phyloP scores from a whole-genome alignment of 2,888 invertebrate genomes.

The Drosophila conformis region DNA sequence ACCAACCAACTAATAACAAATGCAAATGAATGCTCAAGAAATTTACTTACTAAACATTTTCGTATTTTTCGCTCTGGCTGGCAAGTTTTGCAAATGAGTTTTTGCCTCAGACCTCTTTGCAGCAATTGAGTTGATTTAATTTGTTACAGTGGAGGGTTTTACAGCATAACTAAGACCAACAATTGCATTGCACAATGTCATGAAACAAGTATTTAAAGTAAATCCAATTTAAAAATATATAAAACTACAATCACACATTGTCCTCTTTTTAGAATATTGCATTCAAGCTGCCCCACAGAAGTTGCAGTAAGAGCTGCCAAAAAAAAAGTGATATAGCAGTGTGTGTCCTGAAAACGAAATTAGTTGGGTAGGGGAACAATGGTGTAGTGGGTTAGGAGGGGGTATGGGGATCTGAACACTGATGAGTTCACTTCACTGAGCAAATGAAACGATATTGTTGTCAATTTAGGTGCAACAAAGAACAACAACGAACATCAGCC shows the following conservation, averaged over 20 bases:
- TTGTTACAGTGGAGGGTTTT: constrained; percentile 34
- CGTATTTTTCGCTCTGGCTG: constrained; percentile 52
- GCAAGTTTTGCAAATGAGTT: constrained; percentile 64
- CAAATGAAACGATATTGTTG: constrained; percentile 80
- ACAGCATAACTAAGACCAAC: constrained; percentile 36
- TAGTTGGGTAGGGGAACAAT: neutral
- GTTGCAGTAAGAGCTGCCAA: constrained; percentile 50
- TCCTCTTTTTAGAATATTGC: constrained; percentile 57
- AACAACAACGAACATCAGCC: constrained; percentile 64
- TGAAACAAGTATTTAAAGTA: constrained; percentile 21
- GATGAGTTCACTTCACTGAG: constrained; percentile 79
- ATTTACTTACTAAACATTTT: constrained; percentile 65
- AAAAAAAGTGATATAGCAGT: constrained; percentile 67
- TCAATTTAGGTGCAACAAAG: constrained; percentile 79
- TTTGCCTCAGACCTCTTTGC: constrained; percentile 7
- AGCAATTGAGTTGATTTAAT: constrained; percentile 73
- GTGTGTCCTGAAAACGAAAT: constrained; percentile 36
- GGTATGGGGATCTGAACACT: constrained; percentile 57
- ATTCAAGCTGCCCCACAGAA: constrained; percentile 67
- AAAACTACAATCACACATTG: constrained; percentile 38
- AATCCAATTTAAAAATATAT: constrained; percentile 42
- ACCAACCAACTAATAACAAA: constrained; percentile 78
- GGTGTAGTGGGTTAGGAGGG: neutral
- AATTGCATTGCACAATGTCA: constrained; percentile 33
- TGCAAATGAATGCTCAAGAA: constrained; percentile 78